Conservation (phyloP, 64 coral and sea anemone genomes). For the Dendronephthya gigantea region DNA sequence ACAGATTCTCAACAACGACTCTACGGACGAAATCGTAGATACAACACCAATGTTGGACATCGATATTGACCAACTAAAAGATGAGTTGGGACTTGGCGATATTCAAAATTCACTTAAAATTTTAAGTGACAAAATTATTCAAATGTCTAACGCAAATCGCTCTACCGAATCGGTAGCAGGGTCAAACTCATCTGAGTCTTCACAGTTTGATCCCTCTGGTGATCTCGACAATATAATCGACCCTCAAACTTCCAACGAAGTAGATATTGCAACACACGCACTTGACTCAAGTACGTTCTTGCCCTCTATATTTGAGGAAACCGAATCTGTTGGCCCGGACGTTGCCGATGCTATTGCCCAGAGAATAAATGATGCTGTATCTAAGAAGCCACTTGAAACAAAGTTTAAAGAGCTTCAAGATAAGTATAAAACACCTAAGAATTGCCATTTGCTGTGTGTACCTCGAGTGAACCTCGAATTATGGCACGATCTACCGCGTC, state of each 20-base stretch:
- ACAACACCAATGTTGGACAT: too few relatives aligned
- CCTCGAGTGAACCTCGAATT: conserved; percentile 46
- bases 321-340: conserved; percentile 21
- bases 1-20: too few relatives aligned
- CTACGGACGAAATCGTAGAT: too few relatives aligned
- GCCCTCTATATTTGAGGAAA: conserved; percentile 54
- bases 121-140: not conserved
- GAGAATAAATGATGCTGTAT: conserved; percentile 32
- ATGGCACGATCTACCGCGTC: not conserved
- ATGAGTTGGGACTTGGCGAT: too few relatives aligned
- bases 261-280: not conserved
- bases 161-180: not conserved
- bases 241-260: not conserved
- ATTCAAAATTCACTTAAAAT: not conserved
- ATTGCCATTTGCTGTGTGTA: conserved; percentile 54
- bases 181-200: not conserved
- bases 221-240: not conserved
- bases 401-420: conserved; percentile 56
- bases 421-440: conserved; percentile 50
- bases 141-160: not conserved
- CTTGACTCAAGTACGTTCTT: not conserved
- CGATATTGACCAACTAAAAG: too few relatives aligned
- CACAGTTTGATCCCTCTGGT: not conserved
- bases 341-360: conserved; percentile 37
- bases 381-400: conserved; percentile 43